phyloP scores from a whole-genome alignment of 1,140 invertebrate genomes.

The Platyscapa corneri region DNA sequence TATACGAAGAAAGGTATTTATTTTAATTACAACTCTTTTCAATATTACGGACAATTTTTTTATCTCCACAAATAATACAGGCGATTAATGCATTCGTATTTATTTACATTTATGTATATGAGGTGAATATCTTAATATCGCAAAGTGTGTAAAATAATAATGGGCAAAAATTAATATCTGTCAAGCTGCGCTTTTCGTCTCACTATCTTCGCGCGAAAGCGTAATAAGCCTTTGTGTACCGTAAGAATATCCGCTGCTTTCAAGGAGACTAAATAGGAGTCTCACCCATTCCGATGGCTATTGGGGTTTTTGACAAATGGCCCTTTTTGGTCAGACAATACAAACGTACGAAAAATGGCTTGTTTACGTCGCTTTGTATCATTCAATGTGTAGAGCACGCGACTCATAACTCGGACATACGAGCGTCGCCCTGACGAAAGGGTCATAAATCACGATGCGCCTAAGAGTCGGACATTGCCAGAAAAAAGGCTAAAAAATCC shows the following conservation, averaged over 20 bases:
- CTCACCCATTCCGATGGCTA: conserved; percentile 12
- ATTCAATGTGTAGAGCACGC: not conserved
- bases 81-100: not conserved
- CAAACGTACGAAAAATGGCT: conserved; percentile 33
- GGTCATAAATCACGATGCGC: conserved; percentile 24
- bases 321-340: conserved; percentile 18
- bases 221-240: conserved; percentile 17
- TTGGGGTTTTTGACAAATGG: conserved; percentile 45
- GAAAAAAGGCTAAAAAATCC: not conserved
- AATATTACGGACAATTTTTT: not conserved
- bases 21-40: too few species aligned
- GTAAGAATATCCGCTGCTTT: conserved; percentile 24
- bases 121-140: not conserved
- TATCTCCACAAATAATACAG: not conserved
- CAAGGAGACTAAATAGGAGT: conserved; percentile 5
- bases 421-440: not conserved
- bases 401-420: conserved; percentile 24
- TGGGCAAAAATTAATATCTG: conserved; percentile 24
- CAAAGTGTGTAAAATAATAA: not conserved
- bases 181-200: not conserved
- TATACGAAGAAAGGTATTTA: too few species aligned
- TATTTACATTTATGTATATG: not conserved
- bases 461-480: not conserved
- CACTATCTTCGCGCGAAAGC: not conserved
- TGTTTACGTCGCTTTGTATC: conserved; percentile 28